Conservation (phyloP, 2,888 invertebrate species). For the Drepanosiphum platanoidis region DNA sequence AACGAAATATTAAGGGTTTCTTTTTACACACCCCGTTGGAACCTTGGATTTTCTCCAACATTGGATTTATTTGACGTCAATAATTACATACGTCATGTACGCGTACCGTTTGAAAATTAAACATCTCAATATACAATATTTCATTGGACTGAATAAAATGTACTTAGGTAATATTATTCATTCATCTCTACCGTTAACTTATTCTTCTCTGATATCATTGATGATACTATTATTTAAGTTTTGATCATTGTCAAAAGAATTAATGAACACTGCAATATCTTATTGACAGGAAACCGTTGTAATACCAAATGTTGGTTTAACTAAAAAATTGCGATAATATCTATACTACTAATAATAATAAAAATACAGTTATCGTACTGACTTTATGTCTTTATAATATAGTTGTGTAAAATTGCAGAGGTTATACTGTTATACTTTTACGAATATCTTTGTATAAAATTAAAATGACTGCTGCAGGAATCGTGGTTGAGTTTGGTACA, state of each 20-base stretch:
- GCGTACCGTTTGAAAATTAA: not conserved
- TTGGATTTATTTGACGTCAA: not conserved
- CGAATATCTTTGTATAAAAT: not conserved
- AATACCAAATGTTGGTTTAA: not conserved
- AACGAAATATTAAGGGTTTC: not conserved
- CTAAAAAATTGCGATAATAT: not conserved
- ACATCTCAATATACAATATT: not conserved
- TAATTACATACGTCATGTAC: constrained; percentile 5
- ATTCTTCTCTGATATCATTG: not conserved
- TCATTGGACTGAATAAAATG: too few relatives aligned
- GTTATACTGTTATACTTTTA: too few relatives aligned
- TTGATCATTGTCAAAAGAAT: not conserved
- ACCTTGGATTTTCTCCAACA: not conserved
- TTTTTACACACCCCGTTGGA: not conserved
- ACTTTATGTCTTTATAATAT: not conserved
- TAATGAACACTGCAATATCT: not conserved
- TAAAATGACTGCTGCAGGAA: not conserved
- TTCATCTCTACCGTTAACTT: too few relatives aligned
- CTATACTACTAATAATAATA: not conserved
- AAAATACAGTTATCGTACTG: not conserved
- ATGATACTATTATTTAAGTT: not conserved
- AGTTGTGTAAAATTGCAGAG: too few relatives aligned
- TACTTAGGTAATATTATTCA: too few relatives aligned
- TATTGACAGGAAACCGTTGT: not conserved
- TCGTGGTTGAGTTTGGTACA: not conserved